These are phyloP conservation scores for Drosophila kambysellisi DNA, from an alignment of 2,888 invertebrate species.

Conservation along the genomic window DNA sequence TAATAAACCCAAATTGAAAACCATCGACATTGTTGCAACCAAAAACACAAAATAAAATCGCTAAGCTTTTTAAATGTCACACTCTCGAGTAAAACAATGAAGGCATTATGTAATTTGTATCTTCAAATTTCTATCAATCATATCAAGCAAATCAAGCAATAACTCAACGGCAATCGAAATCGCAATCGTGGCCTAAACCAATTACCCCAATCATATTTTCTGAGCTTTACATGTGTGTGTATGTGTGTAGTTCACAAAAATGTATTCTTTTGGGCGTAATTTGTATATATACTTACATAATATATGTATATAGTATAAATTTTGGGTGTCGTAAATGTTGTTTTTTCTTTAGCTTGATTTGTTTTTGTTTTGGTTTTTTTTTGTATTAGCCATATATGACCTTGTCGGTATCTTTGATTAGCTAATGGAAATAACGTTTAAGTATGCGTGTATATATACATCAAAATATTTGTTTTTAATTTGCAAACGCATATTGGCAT, in stretches of 20 bases:
- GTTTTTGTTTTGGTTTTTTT: background rate
- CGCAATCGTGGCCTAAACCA: conserved; percentile 5
- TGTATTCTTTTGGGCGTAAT: conserved; percentile 14
- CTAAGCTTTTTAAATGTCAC: conserved; percentile 27
- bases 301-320: conserved; percentile 49
- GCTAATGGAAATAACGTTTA: conserved; percentile 67
- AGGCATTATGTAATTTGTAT: conserved; percentile 25
- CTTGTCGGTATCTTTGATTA: conserved; percentile 45
- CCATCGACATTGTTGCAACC: conserved; percentile 5
- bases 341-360: background rate
- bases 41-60: conserved; percentile 16
- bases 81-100: conserved; percentile 24
- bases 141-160: conserved; percentile 16
- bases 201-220: conserved; percentile 25
- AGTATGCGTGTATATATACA: conserved; percentile 65
- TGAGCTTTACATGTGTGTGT: conserved; percentile 29
- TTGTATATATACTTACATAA: conserved; percentile 2
- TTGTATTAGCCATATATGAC: conserved; percentile 16
- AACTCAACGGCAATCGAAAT: background rate
- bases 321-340: conserved; percentile 44
- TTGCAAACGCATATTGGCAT: conserved; percentile 55
- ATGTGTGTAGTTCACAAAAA: conserved; percentile 20
- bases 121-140: background rate
- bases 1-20: conserved; percentile 28
- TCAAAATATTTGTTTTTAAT: conserved; percentile 62